Percentiles rank a stretch among this genome's conserved stretches.
Conservation (phyloP, 2,888 invertebrate species). For the Emmelina monodactyla region DNA sequence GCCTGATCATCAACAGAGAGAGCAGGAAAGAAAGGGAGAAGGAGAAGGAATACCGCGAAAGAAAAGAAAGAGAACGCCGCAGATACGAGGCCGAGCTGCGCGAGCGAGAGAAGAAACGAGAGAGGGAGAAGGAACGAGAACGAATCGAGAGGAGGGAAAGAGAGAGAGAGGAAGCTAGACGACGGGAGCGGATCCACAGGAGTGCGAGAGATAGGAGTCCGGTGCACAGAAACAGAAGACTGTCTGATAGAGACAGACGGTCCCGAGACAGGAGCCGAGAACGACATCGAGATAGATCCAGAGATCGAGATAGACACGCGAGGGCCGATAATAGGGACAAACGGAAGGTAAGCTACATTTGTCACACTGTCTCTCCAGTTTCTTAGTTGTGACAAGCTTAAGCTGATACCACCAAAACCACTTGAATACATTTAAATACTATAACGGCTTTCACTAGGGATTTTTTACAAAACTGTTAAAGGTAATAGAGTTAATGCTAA, state of each 20-base stretch:
- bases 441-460: too few species aligned
- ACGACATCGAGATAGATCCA: conserved; percentile 20
- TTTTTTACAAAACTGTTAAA: too few species aligned
- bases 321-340: conserved; percentile 27
- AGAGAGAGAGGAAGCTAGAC: conserved; percentile 30
- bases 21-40: conserved; percentile 34
- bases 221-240: conserved; percentile 19
- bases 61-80: conserved; percentile 31
- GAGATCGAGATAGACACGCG: conserved; percentile 19
- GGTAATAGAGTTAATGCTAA: too few species aligned
- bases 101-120: conserved; percentile 21
- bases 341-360: conserved; percentile 32
- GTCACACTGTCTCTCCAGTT: too few species aligned
- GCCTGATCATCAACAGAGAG: conserved; percentile 39
- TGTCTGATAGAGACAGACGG: conserved; percentile 27
- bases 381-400: too few species aligned
- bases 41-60: conserved; percentile 47
- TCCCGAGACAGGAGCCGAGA: conserved; percentile 29
- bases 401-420: too few species aligned
- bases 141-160: conserved; percentile 21
- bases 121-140: conserved; percentile 22
- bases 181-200: conserved; percentile 20
- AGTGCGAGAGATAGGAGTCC: conserved; percentile 11
- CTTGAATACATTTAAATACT: too few species aligned
- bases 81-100: conserved; percentile 26